Base-by-base conservation (phyloP, 2,888 invertebrate species). In the Sphaerophoria rueppellii region DNA sequence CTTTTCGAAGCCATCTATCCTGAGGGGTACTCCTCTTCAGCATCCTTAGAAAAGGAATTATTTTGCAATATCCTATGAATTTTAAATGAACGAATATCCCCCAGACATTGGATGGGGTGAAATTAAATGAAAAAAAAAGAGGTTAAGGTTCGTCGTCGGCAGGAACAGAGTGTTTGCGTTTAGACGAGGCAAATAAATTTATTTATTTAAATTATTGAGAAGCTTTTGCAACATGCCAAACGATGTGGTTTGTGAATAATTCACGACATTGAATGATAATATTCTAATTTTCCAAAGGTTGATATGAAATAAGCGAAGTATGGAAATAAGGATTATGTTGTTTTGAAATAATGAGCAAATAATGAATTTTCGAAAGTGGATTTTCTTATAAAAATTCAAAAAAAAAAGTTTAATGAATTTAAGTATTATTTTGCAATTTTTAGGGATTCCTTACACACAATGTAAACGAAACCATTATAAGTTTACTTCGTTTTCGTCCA, bases 21-120 rank as follows among this genome's bases (percentile, higher is more conserved):
- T 16, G 4, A 40, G 40, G 40, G n/a, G 6, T 35, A 16, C 16
- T 50, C 9, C 16, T 16, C 7, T 14, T 48, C 6, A 14, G 6
- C 12, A 40, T 58, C 14, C 37, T 37, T 37, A 3, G 9, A 58
- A 37, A 58, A 40, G 40, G 40, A 58, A 58, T 58, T 58, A 58
- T 58, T 37, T 40, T 58, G 58, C 58, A 35, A 58, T 37, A 58
- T 58, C 58, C 58, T 58, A 58, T 58, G 58, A 58, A 58, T 58
- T 58, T 58, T 58, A 58, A 58, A 58, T 11, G 40, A 58, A 58
- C 14, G 9, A 40, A 58, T 58, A 58, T 58, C 58, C 58, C 24
- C n/a, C 24, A 58, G 14, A 16, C 16, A 24, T 16, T 43, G 48
- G n/a, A n/a, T 7, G 3, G 11, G n/a, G 14, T 57, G 55, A 11